A percentile compares a stretch with the other conserved stretches of the same genome.
Evolutionary conservation across 2,113 vertebrate species (phyloP).

Genomic region (Haemorhous mexicanus): DNA sequence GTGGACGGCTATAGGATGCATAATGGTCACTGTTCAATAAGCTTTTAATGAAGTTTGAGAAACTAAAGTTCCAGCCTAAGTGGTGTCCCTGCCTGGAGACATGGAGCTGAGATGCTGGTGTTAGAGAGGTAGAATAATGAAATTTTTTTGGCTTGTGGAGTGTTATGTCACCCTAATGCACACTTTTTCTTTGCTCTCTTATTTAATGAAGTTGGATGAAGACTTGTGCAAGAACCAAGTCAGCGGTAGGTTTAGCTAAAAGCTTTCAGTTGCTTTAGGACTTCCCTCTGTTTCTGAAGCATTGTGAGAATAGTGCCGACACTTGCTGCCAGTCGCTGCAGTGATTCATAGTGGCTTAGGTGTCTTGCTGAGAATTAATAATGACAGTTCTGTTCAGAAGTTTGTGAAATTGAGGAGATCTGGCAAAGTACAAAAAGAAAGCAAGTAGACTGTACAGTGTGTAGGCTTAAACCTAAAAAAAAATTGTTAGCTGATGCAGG

Average conservation of each 20-base stretch:
- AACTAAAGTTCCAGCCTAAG: neutral
- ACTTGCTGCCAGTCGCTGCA: neutral
- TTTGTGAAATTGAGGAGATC: conserved; percentile 26
- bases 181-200: neutral
- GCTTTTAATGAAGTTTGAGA: neutral
- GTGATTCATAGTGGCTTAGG: conserved; percentile 13
- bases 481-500: neutral
- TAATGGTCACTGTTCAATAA: neutral
- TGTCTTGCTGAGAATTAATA: conserved; percentile 54
- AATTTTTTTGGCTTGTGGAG: neutral
- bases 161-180: neutral
- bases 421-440: neutral
- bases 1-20: neutral
- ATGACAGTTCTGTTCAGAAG: conserved; percentile 35
- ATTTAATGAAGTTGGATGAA: conserved; percentile 1
- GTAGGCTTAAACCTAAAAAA: neutral
- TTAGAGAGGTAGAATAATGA: neutral
- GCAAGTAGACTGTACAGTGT: neutral
- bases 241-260: neutral
- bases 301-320: neutral
- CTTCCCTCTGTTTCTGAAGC: neutral
- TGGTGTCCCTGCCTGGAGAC: neutral
- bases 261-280: neutral
- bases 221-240: neutral
- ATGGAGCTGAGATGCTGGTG: neutral